Conservation (phyloP, 2,113 vertebrate species). For the Panthera uncia region DNA sequence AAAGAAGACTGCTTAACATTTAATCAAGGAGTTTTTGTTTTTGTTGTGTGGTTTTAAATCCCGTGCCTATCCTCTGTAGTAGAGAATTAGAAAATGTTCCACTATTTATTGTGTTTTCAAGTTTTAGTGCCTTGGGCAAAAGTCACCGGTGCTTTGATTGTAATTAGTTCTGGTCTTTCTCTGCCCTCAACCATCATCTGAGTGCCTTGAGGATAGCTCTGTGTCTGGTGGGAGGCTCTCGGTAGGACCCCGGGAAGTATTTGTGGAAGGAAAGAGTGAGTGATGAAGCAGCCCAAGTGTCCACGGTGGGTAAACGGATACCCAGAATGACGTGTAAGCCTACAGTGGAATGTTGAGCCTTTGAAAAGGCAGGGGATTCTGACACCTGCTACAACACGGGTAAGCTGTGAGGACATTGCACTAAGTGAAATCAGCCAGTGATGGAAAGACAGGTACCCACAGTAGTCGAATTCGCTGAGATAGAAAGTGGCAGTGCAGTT, state of each 20-base stretch:
- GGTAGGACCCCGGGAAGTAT: background rate
- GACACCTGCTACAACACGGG: background rate
- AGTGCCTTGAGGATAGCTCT: background rate
- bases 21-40: background rate
- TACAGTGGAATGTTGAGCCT: background rate
- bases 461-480: background rate
- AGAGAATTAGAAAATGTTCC: background rate
- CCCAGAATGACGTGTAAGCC: background rate
- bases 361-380: background rate
- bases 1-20: background rate
- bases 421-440: background rate
- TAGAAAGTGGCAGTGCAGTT: background rate
- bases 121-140: background rate
- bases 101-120: background rate
- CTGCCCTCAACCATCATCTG: background rate
- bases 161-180: background rate
- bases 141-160: background rate
- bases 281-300: background rate
- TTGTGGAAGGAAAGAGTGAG: background rate
- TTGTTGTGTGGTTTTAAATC: background rate
- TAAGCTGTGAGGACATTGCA: background rate
- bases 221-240: background rate
- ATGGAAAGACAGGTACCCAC: background rate
- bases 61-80: background rate
- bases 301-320: accelerated